Conservation (phyloP, 2,113 vertebrate species). For the Scartelaos histophorus region DNA sequence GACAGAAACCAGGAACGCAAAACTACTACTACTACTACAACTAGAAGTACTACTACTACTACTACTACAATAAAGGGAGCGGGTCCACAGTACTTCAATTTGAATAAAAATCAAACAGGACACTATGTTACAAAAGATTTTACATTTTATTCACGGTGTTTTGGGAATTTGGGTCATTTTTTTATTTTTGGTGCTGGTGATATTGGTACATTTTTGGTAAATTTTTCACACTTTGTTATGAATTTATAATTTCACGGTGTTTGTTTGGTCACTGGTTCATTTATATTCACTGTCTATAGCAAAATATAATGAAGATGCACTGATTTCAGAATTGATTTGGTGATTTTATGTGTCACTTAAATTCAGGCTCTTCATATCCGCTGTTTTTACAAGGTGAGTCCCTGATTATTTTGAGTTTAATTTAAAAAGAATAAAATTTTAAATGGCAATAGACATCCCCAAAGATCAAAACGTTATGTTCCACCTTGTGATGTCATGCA, state of each 20-base stretch:
- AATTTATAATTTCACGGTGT: not conserved
- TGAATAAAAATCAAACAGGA: constrained; percentile 39
- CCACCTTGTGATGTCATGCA: no score
- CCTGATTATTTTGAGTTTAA: no score
- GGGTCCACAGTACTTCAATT: constrained; percentile 51
- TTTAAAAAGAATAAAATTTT: no score
- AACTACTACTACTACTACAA: not conserved
- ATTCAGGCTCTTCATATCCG: no score
- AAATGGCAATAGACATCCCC: no score
- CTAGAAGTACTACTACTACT: not conserved
- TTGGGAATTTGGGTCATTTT: not conserved
- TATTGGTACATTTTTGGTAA: not conserved
- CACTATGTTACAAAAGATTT: not conserved
- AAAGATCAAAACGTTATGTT: no score
- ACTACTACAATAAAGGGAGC: not conserved
- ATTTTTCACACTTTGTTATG: not conserved
- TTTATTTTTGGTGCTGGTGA: not conserved
- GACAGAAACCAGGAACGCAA: not conserved
- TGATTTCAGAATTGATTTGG: not conserved
- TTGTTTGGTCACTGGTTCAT: not conserved
- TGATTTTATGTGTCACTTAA: no score
- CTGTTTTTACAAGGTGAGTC: no score
- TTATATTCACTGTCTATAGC: not conserved
- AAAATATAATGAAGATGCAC: not conserved
- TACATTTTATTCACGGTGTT: not conserved